Base-by-base conservation (phyloP, 2,888 invertebrate genomes). In the Chrysomela aeneicollis region DNA sequence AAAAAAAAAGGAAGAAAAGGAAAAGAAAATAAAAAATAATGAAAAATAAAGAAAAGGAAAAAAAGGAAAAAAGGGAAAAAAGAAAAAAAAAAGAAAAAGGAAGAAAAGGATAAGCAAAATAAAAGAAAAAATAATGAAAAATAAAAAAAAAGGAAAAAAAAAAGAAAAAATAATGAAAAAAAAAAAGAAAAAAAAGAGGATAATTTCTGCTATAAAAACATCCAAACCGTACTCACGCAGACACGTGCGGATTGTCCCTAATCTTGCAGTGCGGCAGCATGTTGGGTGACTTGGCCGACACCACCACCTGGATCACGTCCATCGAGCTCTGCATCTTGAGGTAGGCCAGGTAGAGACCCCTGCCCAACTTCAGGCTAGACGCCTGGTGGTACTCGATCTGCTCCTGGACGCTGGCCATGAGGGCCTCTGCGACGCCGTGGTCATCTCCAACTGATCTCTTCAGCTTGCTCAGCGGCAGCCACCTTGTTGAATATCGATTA, bases 271-370 rank as follows among this genome's bases (percentile, higher is more conserved):
- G 94, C 0, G 98, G 98, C 71, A 98, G 87, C 73, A 97, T 94
- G 81, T 97, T 98, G 3, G 98, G 98, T 1, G 94, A 90, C 77
- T 94, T 92, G 59, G 93, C 89, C 0, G 97, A 95, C 21, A 97
- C 97, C 51, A 98, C 92, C 9, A 98, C 91, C 76, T 95, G 91
- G 51, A 98, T 93, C 66, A 94, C 90, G 82, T 98, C 98, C 61
- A 98, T 95, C 1, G 97, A 97, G 73, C 95, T 95, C 80, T 96
- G 95, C 86, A 98, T 92, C 83, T 98, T 98, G 69, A 99, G 85
- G 83, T 98, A 99, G 42, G 97, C 95, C 72, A 99, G 85, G 84
- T 99, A 98, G 19, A 99, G 86, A 0, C 99, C 98, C 30, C 91
- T 89, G 1, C 91, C 87, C 54, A 98, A 83, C 74, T 92, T 92